A percentile compares a stretch with the other conserved stretches of the same genome.
Conservation (phyloP, 2,888 invertebrate genomes). For the Diarsia mendica region DNA sequence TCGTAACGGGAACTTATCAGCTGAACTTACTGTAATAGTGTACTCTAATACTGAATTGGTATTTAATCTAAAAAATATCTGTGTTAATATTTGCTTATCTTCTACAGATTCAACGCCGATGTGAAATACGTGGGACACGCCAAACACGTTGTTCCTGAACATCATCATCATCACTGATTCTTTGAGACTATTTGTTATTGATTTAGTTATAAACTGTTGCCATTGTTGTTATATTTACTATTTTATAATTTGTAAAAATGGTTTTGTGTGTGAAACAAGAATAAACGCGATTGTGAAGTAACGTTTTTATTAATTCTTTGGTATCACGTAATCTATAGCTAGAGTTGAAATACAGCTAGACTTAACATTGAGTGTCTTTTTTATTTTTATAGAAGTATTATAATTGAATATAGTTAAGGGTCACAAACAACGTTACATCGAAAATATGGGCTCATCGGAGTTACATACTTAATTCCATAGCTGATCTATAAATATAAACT, state of each 20-base stretch:
- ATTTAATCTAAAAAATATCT: too few species aligned
- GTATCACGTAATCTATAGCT: not conserved
- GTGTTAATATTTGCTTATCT: too few species aligned
- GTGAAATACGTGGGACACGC: conserved; percentile 78
- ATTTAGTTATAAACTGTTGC: conserved; percentile 21
- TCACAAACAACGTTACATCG: not conserved
- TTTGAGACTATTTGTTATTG: not conserved
- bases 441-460: not conserved
- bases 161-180: conserved; percentile 66
- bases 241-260: conserved; percentile 13
- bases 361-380: not conserved
- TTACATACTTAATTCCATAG: not conserved
- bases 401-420: not conserved
- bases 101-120: conserved; percentile 73
- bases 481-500: not conserved
- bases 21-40: too few species aligned
- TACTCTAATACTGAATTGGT: too few species aligned
- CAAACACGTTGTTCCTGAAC: conserved; percentile 78
- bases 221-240: conserved; percentile 6
- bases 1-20: too few species aligned
- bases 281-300: conserved; percentile 1
- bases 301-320: not conserved
- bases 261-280: conserved; percentile 8
- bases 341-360: not conserved
- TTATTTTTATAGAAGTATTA: too few species aligned